Evolutionary conservation across 2,888 invertebrate species (phyloP).

Genomic region (Agonopterix alstromeriana): DNA sequence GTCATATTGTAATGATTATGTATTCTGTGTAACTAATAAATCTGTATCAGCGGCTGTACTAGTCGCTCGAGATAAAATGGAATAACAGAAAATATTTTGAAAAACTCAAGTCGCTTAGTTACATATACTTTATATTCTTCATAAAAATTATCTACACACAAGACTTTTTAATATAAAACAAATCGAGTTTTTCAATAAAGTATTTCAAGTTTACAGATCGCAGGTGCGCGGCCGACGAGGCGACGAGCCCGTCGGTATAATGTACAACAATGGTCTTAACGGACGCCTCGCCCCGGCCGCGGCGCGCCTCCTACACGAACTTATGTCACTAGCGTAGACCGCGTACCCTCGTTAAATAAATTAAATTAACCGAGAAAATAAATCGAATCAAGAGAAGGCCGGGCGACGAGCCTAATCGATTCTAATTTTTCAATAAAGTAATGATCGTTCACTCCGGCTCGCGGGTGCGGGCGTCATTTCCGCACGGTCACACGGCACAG

Average conservation of each 20-base stretch:
- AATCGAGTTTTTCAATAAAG: conserved; percentile 55
- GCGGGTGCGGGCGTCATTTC: conserved; percentile 2
- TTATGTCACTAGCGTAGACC: conserved; percentile 4
- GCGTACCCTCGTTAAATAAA: conserved; percentile 30
- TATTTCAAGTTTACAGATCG: conserved; percentile 23
- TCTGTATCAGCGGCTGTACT: conserved; percentile 4
- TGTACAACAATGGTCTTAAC: conserved; percentile 21
- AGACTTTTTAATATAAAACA: conserved; percentile 67
- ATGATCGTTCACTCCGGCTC: conserved; percentile 13
- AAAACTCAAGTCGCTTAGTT: conserved; percentile 54
- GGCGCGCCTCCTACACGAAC: conserved; percentile 8
- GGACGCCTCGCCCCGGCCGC: conserved; percentile 13
- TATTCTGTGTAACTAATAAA: conserved; percentile 4
- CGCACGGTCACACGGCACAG: conserved; percentile 1
- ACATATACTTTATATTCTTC: conserved; percentile 72
- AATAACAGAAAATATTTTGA: conserved; percentile 26
- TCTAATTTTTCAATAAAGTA: conserved; percentile 4
- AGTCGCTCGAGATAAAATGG: conserved; percentile 11
- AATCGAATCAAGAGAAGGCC: conserved; percentile 12
- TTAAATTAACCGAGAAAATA: conserved; percentile 28
- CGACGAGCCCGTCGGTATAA: conserved; percentile 11
- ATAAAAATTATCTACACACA: conserved; percentile 76
- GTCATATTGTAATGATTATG: neutral
- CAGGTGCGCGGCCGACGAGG: conserved; percentile 15
- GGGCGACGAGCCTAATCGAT: conserved; percentile 6